These are phyloP conservation scores for Drosophila nigromelanica DNA, from an alignment of 1,140 invertebrate genomes.

Conservation along the genomic window DNA sequence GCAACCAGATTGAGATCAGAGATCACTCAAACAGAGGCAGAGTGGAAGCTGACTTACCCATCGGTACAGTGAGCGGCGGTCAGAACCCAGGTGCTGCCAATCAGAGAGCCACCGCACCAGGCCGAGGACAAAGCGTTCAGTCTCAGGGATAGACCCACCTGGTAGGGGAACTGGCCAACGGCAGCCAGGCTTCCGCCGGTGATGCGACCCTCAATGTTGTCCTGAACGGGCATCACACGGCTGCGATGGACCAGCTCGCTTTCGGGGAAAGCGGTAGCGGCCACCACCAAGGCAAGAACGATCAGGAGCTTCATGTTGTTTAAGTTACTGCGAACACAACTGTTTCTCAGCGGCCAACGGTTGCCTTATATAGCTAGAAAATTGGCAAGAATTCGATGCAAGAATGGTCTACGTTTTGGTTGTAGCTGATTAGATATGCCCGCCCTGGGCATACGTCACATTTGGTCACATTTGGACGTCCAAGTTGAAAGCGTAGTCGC, in stretches of 20 bases:
- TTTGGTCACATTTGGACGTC: neutral
- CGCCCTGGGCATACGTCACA: constrained; percentile 22
- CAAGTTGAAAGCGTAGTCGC: neutral
- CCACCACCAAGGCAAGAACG: constrained; percentile 67
- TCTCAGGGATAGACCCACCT: constrained; percentile 76
- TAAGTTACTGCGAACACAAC: constrained; percentile 60
- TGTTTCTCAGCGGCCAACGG: constrained; percentile 9
- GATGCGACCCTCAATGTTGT: constrained; percentile 71
- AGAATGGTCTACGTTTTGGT: neutral
- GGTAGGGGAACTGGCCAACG: constrained; percentile 82
- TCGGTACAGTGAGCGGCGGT: constrained; percentile 75
- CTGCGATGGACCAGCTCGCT: constrained; percentile 40
- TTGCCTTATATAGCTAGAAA: constrained; percentile 46
- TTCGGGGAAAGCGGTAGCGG: constrained; percentile 59
- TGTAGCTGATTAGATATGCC: constrained; percentile 33
- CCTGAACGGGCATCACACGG: constrained; percentile 58
- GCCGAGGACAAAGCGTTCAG: constrained; percentile 33
- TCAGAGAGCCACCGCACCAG: constrained; percentile 85
- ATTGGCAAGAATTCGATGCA: neutral
- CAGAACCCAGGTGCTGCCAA: constrained; percentile 73
- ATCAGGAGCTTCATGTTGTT: constrained; percentile 77
- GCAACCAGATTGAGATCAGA: neutral
- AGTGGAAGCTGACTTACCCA: constrained; percentile 34
- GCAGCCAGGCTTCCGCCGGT: constrained; percentile 66
- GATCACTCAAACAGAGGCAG: no score